These are phyloP conservation scores for Clarias laeviceps DNA, from an alignment of 2,797 vertebrate species.

Conservation along the genomic window DNA sequence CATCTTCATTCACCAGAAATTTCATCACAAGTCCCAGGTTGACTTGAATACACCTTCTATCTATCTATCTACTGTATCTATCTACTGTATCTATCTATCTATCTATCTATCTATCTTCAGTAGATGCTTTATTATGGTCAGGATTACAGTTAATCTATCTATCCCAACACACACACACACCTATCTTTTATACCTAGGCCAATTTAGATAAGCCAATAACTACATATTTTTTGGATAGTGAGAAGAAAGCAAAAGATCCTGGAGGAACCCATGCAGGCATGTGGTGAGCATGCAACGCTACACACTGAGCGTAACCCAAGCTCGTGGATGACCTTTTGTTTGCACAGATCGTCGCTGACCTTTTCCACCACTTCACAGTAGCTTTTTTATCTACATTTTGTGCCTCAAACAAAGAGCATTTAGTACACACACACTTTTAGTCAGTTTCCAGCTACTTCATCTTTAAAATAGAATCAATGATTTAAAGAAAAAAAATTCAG, in stretches of 20 bases:
- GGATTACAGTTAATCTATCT: not conserved
- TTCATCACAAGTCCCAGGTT: too few relatives aligned
- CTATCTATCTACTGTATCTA: not conserved
- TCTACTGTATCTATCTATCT: not conserved
- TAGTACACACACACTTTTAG: not conserved
- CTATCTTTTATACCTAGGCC: too few relatives aligned
- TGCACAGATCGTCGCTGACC: not conserved
- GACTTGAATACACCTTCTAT: too few relatives aligned
- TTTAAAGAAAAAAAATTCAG: not conserved
- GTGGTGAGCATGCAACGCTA: not conserved
- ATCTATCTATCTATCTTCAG: not conserved
- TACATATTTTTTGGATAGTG: not conserved
- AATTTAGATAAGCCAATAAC: not conserved
- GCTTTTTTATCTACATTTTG: not conserved
- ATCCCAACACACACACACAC: not conserved
- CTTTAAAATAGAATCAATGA: not conserved
- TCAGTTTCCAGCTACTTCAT: not conserved
- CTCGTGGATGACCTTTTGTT: not conserved
- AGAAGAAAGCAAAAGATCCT: not conserved
- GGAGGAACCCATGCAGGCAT: not conserved
- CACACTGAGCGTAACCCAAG: not conserved
- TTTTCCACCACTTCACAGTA: constrained; percentile 5
- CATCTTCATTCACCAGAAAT: too few relatives aligned
- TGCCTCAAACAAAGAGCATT: not conserved
- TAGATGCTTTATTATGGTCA: not conserved